These are phyloP conservation scores for Epistrophe grossulariae DNA, from an alignment of 2,888 invertebrate genomes.

Conservation along the genomic window DNA sequence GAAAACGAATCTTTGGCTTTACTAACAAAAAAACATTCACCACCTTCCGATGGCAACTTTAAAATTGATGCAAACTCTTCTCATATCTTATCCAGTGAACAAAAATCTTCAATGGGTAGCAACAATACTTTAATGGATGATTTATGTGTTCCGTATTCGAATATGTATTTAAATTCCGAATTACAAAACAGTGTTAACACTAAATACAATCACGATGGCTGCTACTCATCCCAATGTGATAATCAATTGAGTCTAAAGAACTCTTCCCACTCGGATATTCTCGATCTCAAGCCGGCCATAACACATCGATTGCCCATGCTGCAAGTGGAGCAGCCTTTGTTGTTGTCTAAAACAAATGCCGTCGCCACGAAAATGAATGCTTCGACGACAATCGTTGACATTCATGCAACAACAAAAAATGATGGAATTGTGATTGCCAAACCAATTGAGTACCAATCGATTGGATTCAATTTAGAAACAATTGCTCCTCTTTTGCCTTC, in stretches of 20 bases:
- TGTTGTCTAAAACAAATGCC: conserved; percentile 22
- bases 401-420: conserved; percentile 32
- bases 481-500: conserved; percentile 7
- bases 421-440: conserved; percentile 79
- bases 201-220: conserved; percentile 78
- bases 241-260: conserved; percentile 81
- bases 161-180: conserved; percentile 49
- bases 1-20: conserved; percentile 28
- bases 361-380: conserved; percentile 6
- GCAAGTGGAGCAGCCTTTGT: conserved; percentile 38
- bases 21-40: conserved; percentile 32
- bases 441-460: conserved; percentile 79
- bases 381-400: conserved; percentile 42
- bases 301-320: conserved; percentile 56
- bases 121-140: conserved; percentile 56
- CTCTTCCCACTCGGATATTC: conserved; percentile 78
- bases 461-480: conserved; percentile 79
- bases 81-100: conserved; percentile 42
- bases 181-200: conserved; percentile 31
- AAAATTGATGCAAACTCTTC: conserved; percentile 49
- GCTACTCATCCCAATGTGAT: conserved; percentile 81
- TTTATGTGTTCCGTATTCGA: conserved; percentile 58
- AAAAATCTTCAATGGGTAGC: conserved; percentile 43
- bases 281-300: conserved; percentile 75
- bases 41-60: conserved; percentile 18